Base-by-base conservation (phyloP, 2,888 invertebrate genomes). In the Trichopria drosophilae region DNA sequence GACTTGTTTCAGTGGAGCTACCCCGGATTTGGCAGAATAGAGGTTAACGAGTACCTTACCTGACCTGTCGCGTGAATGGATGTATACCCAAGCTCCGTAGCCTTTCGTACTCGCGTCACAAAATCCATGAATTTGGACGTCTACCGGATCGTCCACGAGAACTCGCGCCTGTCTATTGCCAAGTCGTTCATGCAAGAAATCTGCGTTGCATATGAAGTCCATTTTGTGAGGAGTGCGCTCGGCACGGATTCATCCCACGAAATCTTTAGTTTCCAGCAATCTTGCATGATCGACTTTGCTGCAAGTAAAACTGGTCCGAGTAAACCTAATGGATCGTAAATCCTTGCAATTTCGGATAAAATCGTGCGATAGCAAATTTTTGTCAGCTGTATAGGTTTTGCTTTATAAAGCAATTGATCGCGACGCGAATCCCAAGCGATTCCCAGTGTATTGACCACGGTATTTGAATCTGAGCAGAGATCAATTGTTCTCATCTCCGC, bases 241-340 rank as follows among this genome's bases (percentile, higher is more conserved):
- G 57, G 53, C 3, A 58, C 42, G 0, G 55, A 51, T 28, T 57
- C 55, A 10, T 60, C 57, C 58, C 58, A 60, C 2, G 39, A 36
- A 6, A 55, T 6, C 28, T 57, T 51, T 4, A 31, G n/a, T 31
- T 46, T 36, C 60, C 60, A 58, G 4, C 47, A 35, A 5, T 44
- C 23, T 35, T 58, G 53, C 31, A 55, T 51, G 10, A 58, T 28
- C 1, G 42, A 34, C 32, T 60, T 58, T 0, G 53, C 58, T 4
- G 28, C 16, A 1, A 55, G 22, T 4, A 55, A 43, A 10, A 58
- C 43, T 9, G 57, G 57, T 31, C 48, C 42, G 1, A 58, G 34
- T 29, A 60, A 41, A 3, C 60, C 53, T 9, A 57, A 40, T n/a
- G 49, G 52, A 16, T 53, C 41, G 7, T 40, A 44, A 28, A 45